Percentiles rank a stretch among this genome's conserved stretches.
Evolutionary conservation across 2,888 invertebrate genomes (phyloP).

Genomic region (Spicauda simplicius): DNA sequence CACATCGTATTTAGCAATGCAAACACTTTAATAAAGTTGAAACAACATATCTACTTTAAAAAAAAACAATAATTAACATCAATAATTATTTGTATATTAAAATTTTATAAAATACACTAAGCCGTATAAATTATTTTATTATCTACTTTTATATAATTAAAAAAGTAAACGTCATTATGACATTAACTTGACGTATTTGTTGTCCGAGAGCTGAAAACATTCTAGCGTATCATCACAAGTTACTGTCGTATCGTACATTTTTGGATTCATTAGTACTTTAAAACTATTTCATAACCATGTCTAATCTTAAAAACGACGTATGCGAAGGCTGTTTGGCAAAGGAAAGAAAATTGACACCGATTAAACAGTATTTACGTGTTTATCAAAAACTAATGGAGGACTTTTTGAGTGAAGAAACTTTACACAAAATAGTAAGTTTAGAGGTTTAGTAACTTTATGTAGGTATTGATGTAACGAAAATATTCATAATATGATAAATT

Average conservation of each 20-base stretch:
- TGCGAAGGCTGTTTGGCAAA: constrained; percentile 25
- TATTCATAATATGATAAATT: no score
- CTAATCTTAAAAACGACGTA: constrained; percentile 4
- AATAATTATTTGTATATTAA: no score
- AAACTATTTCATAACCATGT: constrained; percentile 4
- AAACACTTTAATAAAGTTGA: no score
- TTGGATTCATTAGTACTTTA: neutral
- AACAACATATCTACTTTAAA: no score
- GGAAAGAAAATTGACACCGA: constrained; percentile 19
- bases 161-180: neutral
- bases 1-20: no score
- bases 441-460: neutral
- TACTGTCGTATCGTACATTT: neutral
- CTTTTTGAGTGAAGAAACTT: neutral
- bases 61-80: no score
- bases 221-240: neutral
- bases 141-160: neutral
- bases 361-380: constrained; percentile 12
- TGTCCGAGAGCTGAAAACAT: constrained; percentile 27
- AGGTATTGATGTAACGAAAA: no score
- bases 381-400: constrained; percentile 25
- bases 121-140: neutral
- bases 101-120: neutral
- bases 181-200: constrained; percentile 11
- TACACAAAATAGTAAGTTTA: constrained; percentile 3